Percentiles rank a stretch among this genome's conserved stretches.
Evolutionary conservation across 2,113 vertebrate species (phyloP).

Genomic region (Prunella fulvescens): DNA sequence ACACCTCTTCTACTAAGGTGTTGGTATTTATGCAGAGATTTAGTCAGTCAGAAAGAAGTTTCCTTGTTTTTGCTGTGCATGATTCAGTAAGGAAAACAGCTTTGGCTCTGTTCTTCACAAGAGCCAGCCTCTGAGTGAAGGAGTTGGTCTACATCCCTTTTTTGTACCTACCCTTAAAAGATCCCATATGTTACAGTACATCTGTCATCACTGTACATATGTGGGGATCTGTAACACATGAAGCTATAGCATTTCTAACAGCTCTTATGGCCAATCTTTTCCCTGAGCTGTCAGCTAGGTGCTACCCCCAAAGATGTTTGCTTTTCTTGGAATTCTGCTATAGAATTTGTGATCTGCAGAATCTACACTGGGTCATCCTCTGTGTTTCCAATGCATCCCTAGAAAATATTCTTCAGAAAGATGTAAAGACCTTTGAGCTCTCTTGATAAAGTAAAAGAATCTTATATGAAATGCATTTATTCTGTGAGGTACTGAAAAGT

Average conservation of each 20-base stretch:
- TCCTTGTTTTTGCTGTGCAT: not conserved
- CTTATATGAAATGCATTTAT: not conserved
- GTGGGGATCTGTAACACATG: conserved; percentile 27
- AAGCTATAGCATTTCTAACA: conserved; percentile 61
- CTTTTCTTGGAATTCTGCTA: not conserved
- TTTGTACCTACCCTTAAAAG: conserved; percentile 29
- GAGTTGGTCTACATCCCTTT: not conserved
- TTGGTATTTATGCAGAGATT: not conserved
- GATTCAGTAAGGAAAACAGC: not conserved
- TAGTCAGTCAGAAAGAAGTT: not conserved
- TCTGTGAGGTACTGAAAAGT: not conserved
- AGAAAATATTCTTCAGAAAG: not conserved
- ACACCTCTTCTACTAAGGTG: not conserved
- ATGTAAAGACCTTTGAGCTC: not conserved
- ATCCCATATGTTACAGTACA: conserved; percentile 53
- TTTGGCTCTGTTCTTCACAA: not conserved
- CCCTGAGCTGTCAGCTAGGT: conserved; percentile 32
- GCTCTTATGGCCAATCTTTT: conserved; percentile 19
- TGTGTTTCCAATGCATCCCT: not conserved
- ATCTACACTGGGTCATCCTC: not conserved
- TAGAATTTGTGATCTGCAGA: not conserved
- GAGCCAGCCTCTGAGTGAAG: not conserved
- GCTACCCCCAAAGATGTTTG: not conserved
- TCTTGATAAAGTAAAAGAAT: not conserved
- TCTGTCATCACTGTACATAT: conserved; percentile 66